phyloP scores from a whole-genome alignment of 2,797 vertebrate genomes.

The Enteromius fasciolatus region DNA sequence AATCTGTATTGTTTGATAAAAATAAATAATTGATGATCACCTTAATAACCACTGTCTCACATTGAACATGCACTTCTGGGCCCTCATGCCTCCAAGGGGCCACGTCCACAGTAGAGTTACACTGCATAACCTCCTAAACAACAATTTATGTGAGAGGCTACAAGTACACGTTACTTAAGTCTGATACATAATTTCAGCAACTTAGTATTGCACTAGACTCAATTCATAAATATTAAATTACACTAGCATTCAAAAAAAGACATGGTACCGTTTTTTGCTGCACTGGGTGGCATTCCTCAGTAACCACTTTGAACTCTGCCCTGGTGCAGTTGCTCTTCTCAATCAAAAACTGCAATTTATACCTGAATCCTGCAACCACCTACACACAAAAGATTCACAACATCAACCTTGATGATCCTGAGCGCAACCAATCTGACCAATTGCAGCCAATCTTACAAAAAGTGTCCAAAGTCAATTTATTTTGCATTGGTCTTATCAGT shows the following conservation, averaged over 20 bases:
- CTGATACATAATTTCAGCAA: neutral
- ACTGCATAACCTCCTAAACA: slow-evolving; percentile 70
- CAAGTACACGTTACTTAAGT: neutral
- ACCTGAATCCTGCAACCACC: slow-evolving; percentile 87
- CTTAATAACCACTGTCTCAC: slow-evolving; percentile 56
- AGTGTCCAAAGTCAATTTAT: neutral
- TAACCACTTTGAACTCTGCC: slow-evolving; percentile 74
- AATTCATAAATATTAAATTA: too few relatives aligned
- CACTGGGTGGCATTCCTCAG: slow-evolving; percentile 72
- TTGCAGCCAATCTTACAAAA: neutral
- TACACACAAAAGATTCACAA: slow-evolving; percentile 57
- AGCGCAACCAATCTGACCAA: neutral
- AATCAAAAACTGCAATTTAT: slow-evolving; percentile 76
- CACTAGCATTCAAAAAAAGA: neutral
- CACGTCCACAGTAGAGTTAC: slow-evolving; percentile 78
- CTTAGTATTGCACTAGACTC: too few relatives aligned
- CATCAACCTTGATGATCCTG: neutral
- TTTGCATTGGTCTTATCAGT: neutral
- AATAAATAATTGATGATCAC: slow-evolving; percentile 6
- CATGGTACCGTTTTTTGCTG: slow-evolving; percentile 60
- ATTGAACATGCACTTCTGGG: slow-evolving; percentile 62
- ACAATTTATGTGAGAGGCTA: neutral
- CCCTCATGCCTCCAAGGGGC: slow-evolving; percentile 77
- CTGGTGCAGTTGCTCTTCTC: slow-evolving; percentile 84
- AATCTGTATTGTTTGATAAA: neutral